Evolutionary conservation across 1,140 invertebrate genomes (phyloP).

Genomic region (Apocrypta bakeri): DNA sequence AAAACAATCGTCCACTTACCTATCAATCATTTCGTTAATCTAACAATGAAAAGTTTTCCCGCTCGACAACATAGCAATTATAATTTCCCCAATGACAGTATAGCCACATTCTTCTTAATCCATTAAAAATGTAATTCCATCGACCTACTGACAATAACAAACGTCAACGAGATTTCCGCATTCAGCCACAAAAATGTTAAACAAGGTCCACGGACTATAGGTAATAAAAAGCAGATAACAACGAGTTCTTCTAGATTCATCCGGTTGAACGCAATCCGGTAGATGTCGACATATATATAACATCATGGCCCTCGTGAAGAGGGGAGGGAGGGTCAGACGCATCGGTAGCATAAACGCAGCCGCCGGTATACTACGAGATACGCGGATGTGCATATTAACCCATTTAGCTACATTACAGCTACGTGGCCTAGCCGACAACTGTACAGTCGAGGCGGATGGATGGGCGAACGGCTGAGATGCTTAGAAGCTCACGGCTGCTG

Average conservation of each 20-base stretch:
- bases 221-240: background rate
- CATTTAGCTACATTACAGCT: conserved; percentile 29
- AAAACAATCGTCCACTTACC: too few species aligned
- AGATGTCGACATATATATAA: background rate
- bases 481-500: background rate
- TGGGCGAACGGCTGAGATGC: background rate
- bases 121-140: background rate
- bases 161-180: too few species aligned
- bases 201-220: too few species aligned
- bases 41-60: too few species aligned
- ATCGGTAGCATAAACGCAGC: background rate
- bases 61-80: too few species aligned
- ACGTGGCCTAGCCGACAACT: conserved; percentile 2
- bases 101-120: background rate
- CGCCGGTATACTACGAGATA: background rate
- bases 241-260: background rate
- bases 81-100: background rate
- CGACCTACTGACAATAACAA: background rate
- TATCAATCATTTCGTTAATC: too few species aligned
- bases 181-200: too few species aligned
- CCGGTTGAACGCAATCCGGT: background rate
- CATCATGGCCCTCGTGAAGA: background rate
- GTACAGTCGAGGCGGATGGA: background rate
- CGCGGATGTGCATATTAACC: conserved; percentile 50
- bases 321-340: background rate